Conservation (phyloP, 2,113 vertebrate genomes). For the Peromyscus californicus region DNA sequence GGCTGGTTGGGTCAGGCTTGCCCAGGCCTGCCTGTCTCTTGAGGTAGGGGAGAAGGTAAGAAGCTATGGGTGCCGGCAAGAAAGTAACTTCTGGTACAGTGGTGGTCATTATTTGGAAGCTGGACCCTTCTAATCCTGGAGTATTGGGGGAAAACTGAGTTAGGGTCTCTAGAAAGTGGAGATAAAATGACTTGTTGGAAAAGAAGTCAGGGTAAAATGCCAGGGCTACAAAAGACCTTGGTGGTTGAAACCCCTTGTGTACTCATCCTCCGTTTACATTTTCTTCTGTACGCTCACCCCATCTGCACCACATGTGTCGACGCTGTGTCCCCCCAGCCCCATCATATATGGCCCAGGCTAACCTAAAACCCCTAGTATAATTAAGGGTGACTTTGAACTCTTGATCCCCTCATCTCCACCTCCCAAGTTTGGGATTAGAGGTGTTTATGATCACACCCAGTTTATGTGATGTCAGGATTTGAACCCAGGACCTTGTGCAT, state of each 20-base stretch:
- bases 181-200: background rate
- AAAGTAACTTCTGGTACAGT: background rate
- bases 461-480: background rate
- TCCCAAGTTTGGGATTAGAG: background rate
- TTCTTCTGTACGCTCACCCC: background rate
- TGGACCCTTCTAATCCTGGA: background rate
- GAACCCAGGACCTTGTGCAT: background rate
- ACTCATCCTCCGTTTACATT: background rate
- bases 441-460: background rate
- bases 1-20: background rate
- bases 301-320: background rate
- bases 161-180: background rate
- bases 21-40: slow-evolving; percentile 3
- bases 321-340: no score
- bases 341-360: background rate
- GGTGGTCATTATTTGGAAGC: background rate
- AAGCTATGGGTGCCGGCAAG: background rate
- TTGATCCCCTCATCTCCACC: background rate
- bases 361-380: background rate
- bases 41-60: background rate
- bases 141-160: background rate
- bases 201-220: background rate
- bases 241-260: background rate
- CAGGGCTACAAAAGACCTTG: background rate
- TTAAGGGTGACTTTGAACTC: background rate